Evolutionary conservation across 1,140 invertebrate species (phyloP).

Genomic region (Temnothorax curvispinosus): DNA sequence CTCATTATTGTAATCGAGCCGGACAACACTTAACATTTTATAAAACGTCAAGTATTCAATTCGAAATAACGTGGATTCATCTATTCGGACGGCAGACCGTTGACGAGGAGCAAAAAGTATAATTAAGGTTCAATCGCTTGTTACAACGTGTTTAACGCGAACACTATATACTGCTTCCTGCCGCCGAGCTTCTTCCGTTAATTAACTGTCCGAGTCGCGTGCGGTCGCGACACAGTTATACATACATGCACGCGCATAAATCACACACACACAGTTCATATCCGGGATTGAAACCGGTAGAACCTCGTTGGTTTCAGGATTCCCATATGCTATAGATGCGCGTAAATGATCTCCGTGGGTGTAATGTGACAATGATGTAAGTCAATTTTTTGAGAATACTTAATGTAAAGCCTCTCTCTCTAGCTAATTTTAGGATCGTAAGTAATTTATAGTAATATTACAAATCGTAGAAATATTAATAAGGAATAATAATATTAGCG

Average conservation of each 20-base stretch:
- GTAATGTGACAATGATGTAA: conserved; percentile 19
- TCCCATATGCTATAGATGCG: conserved; percentile 41
- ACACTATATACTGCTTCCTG: conserved; percentile 16
- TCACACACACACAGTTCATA: conserved; percentile 50
- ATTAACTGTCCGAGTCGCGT: conserved; percentile 22
- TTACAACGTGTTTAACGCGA: conserved; percentile 1
- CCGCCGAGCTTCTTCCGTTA: conserved; percentile 42
- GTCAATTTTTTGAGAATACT: conserved; percentile 28
- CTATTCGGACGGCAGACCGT: background rate
- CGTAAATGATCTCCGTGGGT: conserved; percentile 33
- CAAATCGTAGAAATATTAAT: conserved; percentile 7
- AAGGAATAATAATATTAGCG: conserved; percentile 21
- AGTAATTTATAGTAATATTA: conserved; percentile 31
- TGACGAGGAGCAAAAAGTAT: conserved; percentile 4
- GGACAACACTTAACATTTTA: conserved; percentile 41
- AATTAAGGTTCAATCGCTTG: conserved; percentile 13
- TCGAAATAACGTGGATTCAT: conserved; percentile 11
- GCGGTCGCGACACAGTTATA: conserved; percentile 22
- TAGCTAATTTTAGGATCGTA: conserved; percentile 20
- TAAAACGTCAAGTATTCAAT: conserved; percentile 39
- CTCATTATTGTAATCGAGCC: conserved; percentile 16
- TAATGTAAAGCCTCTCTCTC: conserved; percentile 10
- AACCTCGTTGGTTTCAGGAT: conserved; percentile 2
- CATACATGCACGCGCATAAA: conserved; percentile 55
- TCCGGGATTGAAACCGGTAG: conserved; percentile 54